Evolutionary conservation across 2,113 vertebrate species (phyloP).

Genomic region (Pelobates fuscus): DNA sequence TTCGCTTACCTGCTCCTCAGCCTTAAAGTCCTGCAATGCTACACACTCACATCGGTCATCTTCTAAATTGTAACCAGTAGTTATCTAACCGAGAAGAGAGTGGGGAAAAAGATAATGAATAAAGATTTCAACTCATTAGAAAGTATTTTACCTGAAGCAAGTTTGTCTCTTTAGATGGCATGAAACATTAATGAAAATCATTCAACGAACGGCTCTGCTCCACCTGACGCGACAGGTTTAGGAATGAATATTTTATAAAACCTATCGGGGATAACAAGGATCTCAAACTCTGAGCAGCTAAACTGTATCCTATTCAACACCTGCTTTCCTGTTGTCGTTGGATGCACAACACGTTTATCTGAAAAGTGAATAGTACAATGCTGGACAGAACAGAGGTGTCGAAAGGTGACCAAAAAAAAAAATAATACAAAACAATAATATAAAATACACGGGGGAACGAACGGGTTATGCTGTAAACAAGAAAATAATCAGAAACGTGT

Average conservation of each 20-base stretch:
- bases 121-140: slow-evolving; percentile 48
- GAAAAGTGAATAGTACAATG: background rate
- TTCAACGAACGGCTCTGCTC: background rate
- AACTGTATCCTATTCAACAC: slow-evolving; percentile 29
- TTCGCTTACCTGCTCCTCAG: slow-evolving; percentile 85
- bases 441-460: too few relatives aligned
- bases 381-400: too few relatives aligned
- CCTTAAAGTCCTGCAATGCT: slow-evolving; percentile 87
- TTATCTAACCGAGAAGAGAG: slow-evolving; percentile 74
- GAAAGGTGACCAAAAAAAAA: too few relatives aligned
- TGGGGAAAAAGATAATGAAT: slow-evolving; percentile 46
- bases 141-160: slow-evolving; percentile 37
- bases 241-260: background rate
- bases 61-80: slow-evolving; percentile 96
- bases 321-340: slow-evolving; percentile 7
- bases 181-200: slow-evolving; percentile 34
- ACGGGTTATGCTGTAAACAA: too few relatives aligned
- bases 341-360: background rate
- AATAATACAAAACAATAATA: too few relatives aligned
- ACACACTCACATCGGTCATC: slow-evolving; percentile 98
- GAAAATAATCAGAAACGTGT: too few relatives aligned
- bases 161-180: slow-evolving; percentile 39
- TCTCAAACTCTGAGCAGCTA: slow-evolving; percentile 1
- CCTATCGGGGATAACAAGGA: slow-evolving; percentile 35
- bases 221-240: background rate